These are phyloP conservation scores for Vipera latastei DNA, from an alignment of 2,797 vertebrate species.

Conservation along the genomic window DNA sequence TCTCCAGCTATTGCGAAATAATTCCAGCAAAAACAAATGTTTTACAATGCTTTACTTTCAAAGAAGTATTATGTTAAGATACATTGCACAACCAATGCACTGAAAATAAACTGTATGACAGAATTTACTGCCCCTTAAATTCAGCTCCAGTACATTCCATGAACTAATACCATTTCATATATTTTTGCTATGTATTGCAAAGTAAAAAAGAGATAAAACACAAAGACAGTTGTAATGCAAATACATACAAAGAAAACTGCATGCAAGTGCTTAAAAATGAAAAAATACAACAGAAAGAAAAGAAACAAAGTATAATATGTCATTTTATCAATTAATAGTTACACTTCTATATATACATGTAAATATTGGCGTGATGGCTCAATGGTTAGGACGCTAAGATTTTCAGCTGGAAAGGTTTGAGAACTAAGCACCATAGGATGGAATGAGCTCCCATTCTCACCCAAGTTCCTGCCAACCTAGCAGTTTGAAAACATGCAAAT, in stretches of 20 bases:
- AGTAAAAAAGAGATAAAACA: neutral
- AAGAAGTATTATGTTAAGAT: neutral
- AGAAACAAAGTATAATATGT: neutral
- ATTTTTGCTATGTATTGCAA: neutral
- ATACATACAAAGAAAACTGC: neutral
- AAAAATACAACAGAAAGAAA: neutral
- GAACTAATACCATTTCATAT: neutral
- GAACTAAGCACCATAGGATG: neutral
- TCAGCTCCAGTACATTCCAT: neutral
- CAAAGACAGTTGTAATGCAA: neutral
- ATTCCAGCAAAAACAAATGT: neutral
- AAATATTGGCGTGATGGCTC: neutral
- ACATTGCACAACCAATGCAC: neutral
- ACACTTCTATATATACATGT: neutral
- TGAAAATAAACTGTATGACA: neutral
- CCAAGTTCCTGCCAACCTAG: neutral
- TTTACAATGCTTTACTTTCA: rapidly evolving
- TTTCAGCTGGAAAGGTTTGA: neutral
- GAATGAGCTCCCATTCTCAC: neutral
- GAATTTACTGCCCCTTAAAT: neutral
- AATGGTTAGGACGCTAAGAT: neutral
- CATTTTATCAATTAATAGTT: neutral
- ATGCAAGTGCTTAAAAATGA: neutral
- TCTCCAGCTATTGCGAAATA: neutral
- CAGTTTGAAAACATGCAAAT: neutral